Evolutionary conservation across 2,797 vertebrate genomes (phyloP), one percentile per base, ranked within the genome.

Genomic region (Centroberyx gerrardi): DNA sequence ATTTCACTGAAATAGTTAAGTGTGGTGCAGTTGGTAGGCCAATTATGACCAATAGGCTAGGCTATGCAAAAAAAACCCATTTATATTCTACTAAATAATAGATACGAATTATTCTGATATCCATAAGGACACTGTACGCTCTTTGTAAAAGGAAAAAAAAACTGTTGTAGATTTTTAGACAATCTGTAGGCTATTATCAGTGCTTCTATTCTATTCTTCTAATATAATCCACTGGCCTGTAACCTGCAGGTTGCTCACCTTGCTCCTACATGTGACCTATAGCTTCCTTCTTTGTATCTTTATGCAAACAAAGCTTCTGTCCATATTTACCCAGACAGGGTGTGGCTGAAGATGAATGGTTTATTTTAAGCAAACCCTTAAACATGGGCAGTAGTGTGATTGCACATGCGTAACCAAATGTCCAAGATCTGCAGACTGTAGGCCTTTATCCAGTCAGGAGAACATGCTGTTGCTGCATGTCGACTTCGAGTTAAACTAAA

Each of bases 301-400:
- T 49, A 31, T 51, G 29, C 22, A 62, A 59, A 14, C 76, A 74
- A 72, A 84, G 69, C 53, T 28, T 28, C 2, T 56, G 61, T 76
- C 52, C 29, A 74, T 52, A 22, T 74, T 68, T 22, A 62, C 22
- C 1, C 65, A 14, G 49, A 58, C 55, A 63, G 53, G 51, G 33
- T 66, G 82, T 68, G 66, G 75, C 63, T 69, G 70, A 68, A 74
- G 62, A 84, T 14, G 48, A 56, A 72, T 74, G 52, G 22, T 36
- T 72, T 29, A 46, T 58, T 69, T 60, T 69, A 60, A 49, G 2
- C 22, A 68, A n/a, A 40, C 62, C 46, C 49, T 76, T 70, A 62
- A 80, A 69, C 60, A 42, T 33, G 56, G 12, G 14, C 33, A 56
- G 42, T 17, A 74, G 48, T 72, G 60, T 67, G 60, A 66, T 28